Base-by-base conservation (phyloP, 2,113 vertebrate species). In the Paralichthys olivaceus region DNA sequence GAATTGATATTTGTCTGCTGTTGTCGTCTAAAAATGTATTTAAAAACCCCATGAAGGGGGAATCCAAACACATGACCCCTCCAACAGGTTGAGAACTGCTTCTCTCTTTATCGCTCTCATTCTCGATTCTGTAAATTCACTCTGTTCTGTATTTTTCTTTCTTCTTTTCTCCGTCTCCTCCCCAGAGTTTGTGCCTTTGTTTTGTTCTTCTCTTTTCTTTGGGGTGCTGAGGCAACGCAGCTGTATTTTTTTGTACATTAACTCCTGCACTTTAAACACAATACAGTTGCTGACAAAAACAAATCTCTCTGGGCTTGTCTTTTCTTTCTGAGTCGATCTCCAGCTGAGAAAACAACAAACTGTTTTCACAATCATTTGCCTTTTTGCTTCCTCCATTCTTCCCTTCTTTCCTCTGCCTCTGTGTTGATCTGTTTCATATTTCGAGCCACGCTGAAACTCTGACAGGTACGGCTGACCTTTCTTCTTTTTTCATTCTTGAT, bases 181-280 rank as follows among this genome's bases (percentile, higher is more conserved):
- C 92, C 79, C 78, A 82, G 81, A 89, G 86, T 90, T 79, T 94
- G 95, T 97, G 96, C 95, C 96, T 96, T 96, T 94, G 64, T 89
- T 95, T 89, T 89, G 93, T 95, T 95, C 78, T 84, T 23, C n/a
- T 53, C 59, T 54, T 91, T 93, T 89, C 86, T 94, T 93, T 93
- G 90, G 90, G 91, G 87, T 84, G 88, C 89, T 91, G 93, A 93
- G 89, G 91, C 86, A 89, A 85, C 79, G 79, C 91, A 93, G 90
- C 78, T 91, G 93, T 96, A 96, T 94, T 96, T 51, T 40, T 96
- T 94, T 96, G 94, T 96, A 96, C 87, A 94, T 90, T 89, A 85
- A 90, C 84, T 90, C 86, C 91, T 95, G 96, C 96, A 96, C 96
- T 96, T 96, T 96, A 96, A 92, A 87, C 79, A 84, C 83, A 93